Conservation (phyloP, 2,113 vertebrate genomes). For the Helogale parvula region DNA sequence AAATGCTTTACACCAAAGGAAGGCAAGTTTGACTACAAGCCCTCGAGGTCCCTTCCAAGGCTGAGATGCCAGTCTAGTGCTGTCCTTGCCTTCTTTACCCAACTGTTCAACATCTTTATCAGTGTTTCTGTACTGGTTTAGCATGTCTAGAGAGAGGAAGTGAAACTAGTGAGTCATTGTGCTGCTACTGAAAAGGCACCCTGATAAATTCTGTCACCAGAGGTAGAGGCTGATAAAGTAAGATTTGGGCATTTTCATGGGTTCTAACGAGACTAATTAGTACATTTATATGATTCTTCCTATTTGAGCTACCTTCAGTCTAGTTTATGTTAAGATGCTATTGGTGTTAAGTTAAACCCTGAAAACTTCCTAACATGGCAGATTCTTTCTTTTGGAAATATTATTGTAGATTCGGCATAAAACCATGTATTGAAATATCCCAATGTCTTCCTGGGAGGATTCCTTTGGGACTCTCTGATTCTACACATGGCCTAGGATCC, state of each 20-base stretch:
- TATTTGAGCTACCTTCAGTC: not conserved
- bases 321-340: not conserved
- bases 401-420: constrained; percentile 12
- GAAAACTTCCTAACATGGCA: not conserved
- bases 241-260: not conserved
- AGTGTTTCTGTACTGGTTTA: not conserved
- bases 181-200: not conserved
- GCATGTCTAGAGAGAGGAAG: not conserved
- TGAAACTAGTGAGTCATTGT: not conserved
- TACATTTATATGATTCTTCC: not conserved
- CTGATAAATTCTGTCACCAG: not conserved
- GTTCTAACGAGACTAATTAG: not conserved
- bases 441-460: not conserved
- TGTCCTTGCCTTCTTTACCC: not conserved
- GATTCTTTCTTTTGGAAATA: not conserved
- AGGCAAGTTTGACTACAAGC: not conserved
- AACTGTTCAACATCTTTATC: not conserved
- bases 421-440: not conserved
- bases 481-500: not conserved
- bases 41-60: not conserved
- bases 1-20: not conserved
- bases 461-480: not conserved
- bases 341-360: not conserved
- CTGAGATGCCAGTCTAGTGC: not conserved
- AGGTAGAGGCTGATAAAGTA: not conserved